Base-by-base conservation (phyloP, 2,113 vertebrate species). In the Anhinga rufa region DNA sequence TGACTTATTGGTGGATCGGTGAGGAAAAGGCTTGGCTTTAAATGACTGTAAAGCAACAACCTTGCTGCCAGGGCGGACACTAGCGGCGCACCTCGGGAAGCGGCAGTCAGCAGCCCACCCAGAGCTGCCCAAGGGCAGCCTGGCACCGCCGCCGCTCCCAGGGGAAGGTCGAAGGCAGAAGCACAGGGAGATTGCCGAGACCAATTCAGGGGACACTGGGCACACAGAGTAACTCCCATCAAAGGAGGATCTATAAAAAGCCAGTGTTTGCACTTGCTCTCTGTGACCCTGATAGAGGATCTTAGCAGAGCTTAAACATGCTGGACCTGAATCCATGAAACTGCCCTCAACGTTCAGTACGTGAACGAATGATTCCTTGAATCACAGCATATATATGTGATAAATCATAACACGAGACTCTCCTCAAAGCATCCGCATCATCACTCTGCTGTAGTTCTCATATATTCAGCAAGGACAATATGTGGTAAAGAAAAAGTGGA, bases 141-240 rank as follows among this genome's bases (percentile, higher is more conserved):
- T 2, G 29, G 29, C 40, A 18, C 22, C 1, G 0, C 31, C 7
- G 0, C 24, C 1, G 3, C 42, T 29, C 38, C 38, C 51, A 10
- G 29, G 20, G 28, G 24, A 40, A 10, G 10, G 20, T 1, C 3
- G 3, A 21, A 55, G 64, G 24, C 42, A 51, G 31, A 85, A 71
- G 32, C 36, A n/a, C 42, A 21, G 42, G 3, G 4, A 88, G n/a
- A 32, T 14, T 17, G 21, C 69, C 3, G 3, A 58, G 25, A 65
- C 7, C 36, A 17, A 1, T 10, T 44, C 18, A 5, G 28, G 14
- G 32, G 51, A 32, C 29, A 10, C 9, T 5, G 17, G 17, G 28
- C 46, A 20, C 15, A 20, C 26, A 11, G 8, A 24, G 28, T 24
- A 38, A 60, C 17, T 22, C 34, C 14, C 19, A 22, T 4, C 26